Evolutionary conservation across 1,140 invertebrate genomes (phyloP), one percentile per base, ranked within the genome.

Genomic region (Lordiphosa collinella): DNA sequence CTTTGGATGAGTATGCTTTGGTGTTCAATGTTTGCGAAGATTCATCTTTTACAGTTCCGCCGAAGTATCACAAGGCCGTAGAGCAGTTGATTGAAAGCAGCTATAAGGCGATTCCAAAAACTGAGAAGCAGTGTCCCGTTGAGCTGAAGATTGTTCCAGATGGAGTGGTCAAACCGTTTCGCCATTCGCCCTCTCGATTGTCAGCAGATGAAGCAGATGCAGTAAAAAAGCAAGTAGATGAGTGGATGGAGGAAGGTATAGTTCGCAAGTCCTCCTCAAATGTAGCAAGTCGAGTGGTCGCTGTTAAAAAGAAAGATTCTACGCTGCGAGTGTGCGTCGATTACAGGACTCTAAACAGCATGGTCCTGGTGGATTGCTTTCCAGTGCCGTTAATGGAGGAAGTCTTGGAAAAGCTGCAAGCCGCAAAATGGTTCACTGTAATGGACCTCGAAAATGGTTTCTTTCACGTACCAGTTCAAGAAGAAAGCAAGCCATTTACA

Each of bases 221-320:
- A 11, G 52, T 57, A 5, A 31, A 48, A 1, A 25, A 67, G 3
- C 44, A 62, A 25, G 11, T 62, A 3, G 11, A 57, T 5, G 35
- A 70, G 49, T 71, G 58, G 54, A 6, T 55, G 1, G 13, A 54
- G 2, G 18, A 35, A 10, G 48, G 29, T 0, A 56, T 63, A 4
- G 38, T 67, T 6, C 37, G 58, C 5, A 8, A 56, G 10, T 62
- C 52, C n/a, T 34, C 10, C 5, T 74, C 53, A 8, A 44, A 55
- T 14, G 35, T 60, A 10, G 74, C 78, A 4, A 88, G 84, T 36
- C 66, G 64, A 14, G 60, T 80, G 5, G 72, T 88, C 3, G 11
- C 76, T 22, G 79, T 76, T 0, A 79, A 56, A 16, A 74, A 86
- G 32, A 86, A 80, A 46, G 68, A 79, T 53, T 59, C 56, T 4